phyloP scores from a whole-genome alignment of 2,888 invertebrate genomes.

The Galerucella calmariensis region DNA sequence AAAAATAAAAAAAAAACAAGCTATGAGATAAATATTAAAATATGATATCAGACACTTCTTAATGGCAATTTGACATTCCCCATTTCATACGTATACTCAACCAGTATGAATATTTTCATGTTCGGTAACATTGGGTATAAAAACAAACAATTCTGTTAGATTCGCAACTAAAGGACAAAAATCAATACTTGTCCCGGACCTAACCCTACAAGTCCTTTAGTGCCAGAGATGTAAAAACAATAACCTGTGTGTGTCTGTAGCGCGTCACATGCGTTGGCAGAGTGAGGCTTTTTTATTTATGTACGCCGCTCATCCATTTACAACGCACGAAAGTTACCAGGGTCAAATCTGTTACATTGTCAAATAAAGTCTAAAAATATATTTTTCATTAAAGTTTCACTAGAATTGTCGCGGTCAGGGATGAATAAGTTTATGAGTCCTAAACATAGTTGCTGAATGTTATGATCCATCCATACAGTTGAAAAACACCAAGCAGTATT shows the following conservation, averaged over 20 bases:
- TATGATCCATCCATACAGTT: no score
- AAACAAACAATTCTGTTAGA: not conserved
- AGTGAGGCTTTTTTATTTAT: constrained; percentile 24
- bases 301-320: not conserved
- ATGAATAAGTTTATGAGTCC: not conserved
- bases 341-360: constrained; percentile 19
- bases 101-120: no score
- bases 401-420: not conserved
- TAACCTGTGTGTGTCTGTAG: constrained; percentile 23
- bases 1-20: no score
- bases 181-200: constrained; percentile 39
- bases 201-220: constrained; percentile 37
- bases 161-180: constrained; percentile 11
- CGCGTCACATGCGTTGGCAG: constrained; percentile 14
- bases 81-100: no score
- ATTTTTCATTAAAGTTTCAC: constrained; percentile 6
- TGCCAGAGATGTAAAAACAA: constrained; percentile 38
- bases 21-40: no score
- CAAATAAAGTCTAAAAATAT: constrained; percentile 25
- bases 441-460: not conserved
- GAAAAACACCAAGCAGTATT: no score
- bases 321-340: constrained; percentile 24
- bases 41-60: no score
- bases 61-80: no score
- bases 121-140: no score